A percentile compares a stretch with the other conserved stretches of the same genome.
Evolutionary conservation across 2,113 vertebrate species (phyloP).

Genomic region (Perca fluviatilis): DNA sequence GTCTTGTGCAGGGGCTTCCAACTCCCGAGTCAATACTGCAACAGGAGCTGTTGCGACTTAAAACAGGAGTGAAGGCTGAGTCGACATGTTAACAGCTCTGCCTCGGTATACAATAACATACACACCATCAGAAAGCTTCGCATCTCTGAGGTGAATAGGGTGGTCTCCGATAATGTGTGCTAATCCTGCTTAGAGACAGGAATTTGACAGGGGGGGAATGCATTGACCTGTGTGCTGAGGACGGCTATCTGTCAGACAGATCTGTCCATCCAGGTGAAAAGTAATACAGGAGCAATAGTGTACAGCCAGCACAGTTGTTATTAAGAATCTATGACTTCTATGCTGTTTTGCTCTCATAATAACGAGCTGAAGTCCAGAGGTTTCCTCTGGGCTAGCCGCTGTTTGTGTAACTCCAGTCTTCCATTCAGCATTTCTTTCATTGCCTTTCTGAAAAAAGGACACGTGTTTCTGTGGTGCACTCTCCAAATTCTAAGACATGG

Average conservation of each 20-base stretch:
- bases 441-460: neutral
- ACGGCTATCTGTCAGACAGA: constrained; percentile 53
- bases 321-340: constrained; percentile 15
- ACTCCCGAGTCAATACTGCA: constrained; percentile 76
- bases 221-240: constrained; percentile 51
- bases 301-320: constrained; percentile 29
- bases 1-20: constrained; percentile 54
- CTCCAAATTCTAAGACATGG: too few relatives aligned
- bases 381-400: neutral
- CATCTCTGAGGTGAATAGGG: neutral
- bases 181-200: constrained; percentile 73
- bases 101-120: constrained; percentile 72
- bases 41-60: constrained; percentile 64
- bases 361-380: neutral
- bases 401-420: neutral
- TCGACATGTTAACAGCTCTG: constrained; percentile 54
- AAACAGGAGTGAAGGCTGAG: constrained; percentile 72
- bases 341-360: neutral
- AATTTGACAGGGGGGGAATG: constrained; percentile 67
- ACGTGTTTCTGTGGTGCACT: neutral
- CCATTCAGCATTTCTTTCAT: neutral
- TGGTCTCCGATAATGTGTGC: constrained; percentile 57
- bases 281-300: constrained; percentile 52
- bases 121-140: constrained; percentile 58
- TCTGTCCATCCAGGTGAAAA: constrained; percentile 67